phyloP scores from a whole-genome alignment of 2,113 vertebrate genomes.

The Drymodes brunneopygia region DNA sequence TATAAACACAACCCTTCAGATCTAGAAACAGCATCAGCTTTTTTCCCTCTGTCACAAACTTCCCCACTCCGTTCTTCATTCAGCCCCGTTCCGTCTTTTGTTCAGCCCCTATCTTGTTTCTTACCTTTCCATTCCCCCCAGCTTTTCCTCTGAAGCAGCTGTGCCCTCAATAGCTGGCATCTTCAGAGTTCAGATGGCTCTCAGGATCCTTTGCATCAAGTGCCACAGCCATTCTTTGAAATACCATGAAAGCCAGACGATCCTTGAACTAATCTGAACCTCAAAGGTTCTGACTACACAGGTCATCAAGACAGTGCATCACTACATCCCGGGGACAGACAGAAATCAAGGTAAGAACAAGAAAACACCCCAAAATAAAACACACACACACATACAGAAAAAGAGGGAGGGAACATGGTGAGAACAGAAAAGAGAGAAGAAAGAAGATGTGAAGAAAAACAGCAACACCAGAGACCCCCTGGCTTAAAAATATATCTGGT shows the following conservation, averaged over 20 bases:
- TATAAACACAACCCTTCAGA: neutral
- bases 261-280: neutral
- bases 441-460: neutral
- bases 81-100: accelerated
- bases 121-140: constrained; percentile 12
- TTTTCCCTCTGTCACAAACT: neutral
- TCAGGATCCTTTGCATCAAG: neutral
- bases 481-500: neutral
- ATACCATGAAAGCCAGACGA: neutral
- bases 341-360: neutral
- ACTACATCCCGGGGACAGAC: neutral
- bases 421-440: constrained; percentile 2
- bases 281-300: neutral
- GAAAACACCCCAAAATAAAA: neutral
- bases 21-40: neutral
- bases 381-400: neutral
- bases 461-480: neutral
- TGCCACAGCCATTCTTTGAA: neutral
- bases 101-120: neutral
- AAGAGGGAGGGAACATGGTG: neutral
- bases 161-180: neutral
- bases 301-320: neutral
- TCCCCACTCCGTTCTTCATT: neutral
- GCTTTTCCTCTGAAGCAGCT: neutral
- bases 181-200: neutral